A percentile compares a stretch with the other conserved stretches of the same genome.
These are phyloP conservation scores for Acrocera orbiculus DNA, from an alignment of 2,888 invertebrate species.

Conservation along the genomic window DNA sequence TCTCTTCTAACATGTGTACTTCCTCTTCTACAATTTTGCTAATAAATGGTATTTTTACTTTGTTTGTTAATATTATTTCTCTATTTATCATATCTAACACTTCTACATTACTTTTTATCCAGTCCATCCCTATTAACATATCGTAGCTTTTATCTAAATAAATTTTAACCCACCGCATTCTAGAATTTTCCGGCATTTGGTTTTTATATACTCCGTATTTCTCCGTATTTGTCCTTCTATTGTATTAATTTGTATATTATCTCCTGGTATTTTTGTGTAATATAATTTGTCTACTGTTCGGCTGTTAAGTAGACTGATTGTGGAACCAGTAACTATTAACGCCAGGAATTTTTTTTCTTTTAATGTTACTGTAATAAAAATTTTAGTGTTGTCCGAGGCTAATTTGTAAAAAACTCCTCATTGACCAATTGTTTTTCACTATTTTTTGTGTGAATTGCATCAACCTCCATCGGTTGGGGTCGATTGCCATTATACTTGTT, in stretches of 20 bases:
- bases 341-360: background rate
- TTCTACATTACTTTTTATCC: slow-evolving; percentile 6
- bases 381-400: slow-evolving; percentile 4
- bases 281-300: background rate
- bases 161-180: slow-evolving; percentile 3
- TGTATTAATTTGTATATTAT: slow-evolving; percentile 1
- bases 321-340: slow-evolving; percentile 3
- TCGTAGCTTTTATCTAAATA: slow-evolving; percentile 6
- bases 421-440: background rate
- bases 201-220: background rate
- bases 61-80: slow-evolving; percentile 1
- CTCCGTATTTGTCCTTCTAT: slow-evolving; percentile 2
- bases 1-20: slow-evolving; percentile 7
- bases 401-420: slow-evolving; percentile 4
- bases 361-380: slow-evolving; percentile 3
- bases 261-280: background rate
- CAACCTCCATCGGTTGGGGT: background rate
- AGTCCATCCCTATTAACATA: slow-evolving; percentile 6
- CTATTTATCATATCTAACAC: slow-evolving; percentile 3
- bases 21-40: slow-evolving; percentile 3
- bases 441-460: background rate
- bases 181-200: background rate
- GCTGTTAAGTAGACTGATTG: slow-evolving; percentile 4
- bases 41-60: slow-evolving; percentile 2
- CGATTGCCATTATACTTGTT: too few species aligned